Evolutionary conservation across 2,797 vertebrate species (phyloP).

Genomic region (Dermochelys coriacea): DNA sequence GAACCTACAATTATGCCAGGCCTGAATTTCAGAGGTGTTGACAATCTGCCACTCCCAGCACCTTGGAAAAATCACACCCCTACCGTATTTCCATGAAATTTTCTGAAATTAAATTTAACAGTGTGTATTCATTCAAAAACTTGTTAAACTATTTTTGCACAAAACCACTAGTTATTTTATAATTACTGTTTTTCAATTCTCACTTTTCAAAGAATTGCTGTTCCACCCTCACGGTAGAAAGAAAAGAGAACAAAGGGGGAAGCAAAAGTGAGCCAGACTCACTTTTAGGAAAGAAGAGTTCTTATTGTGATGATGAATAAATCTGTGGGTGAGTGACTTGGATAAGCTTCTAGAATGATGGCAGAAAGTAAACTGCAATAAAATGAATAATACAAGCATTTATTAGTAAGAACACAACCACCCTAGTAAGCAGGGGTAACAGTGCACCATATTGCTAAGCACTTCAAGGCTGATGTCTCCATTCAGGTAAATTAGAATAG

Average conservation of each 20-base stretch:
- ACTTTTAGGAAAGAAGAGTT: slow-evolving; percentile 3
- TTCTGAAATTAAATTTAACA: background rate
- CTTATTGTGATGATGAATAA: background rate
- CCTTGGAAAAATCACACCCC: background rate
- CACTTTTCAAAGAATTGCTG: background rate
- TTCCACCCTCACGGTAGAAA: slow-evolving; percentile 10
- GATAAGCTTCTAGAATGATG: background rate
- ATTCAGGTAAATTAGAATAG: background rate
- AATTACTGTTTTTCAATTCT: slow-evolving; percentile 14
- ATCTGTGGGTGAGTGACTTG: background rate
- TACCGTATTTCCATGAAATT: background rate
- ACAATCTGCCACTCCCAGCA: background rate
- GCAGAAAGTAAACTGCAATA: background rate
- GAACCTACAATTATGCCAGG: background rate
- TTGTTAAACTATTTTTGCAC: background rate
- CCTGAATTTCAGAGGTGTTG: background rate
- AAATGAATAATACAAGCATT: background rate
- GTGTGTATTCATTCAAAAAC: background rate
- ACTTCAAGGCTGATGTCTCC: background rate
- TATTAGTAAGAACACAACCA: background rate
- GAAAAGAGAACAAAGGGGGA: slow-evolving; percentile 5
- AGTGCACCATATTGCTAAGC: background rate
- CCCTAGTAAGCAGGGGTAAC: background rate
- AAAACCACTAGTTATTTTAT: background rate
- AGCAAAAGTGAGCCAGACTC: slow-evolving; percentile 1